Evolutionary conservation across 1,140 invertebrate genomes (phyloP), one percentile per base, ranked within the genome.

Genomic region (Drosophila chauvacae): DNA sequence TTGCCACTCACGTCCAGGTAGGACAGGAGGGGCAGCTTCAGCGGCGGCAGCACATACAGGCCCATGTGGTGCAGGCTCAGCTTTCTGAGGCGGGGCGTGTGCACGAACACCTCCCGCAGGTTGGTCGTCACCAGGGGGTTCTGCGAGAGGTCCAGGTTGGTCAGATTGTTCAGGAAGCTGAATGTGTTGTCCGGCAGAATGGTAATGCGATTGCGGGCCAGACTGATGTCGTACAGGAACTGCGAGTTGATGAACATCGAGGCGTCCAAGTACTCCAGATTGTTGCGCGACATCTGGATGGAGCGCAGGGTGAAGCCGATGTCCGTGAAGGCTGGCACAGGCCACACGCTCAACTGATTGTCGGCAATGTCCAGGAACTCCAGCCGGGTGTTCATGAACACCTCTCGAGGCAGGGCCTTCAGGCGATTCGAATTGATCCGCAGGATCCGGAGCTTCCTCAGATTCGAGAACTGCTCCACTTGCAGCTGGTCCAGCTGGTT

Each of bases 121-220:
- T 98, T 98, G 44, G 97, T 96, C 74, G 96, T 95, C 68, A 94
- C 93, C 2, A 97, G 91, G n/a, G 94, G 93, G 92, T 98, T 98
- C 57, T 94, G 95, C 39, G 96, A 96, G 3, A 98, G 93, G 92
- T 98, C 96, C 62, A 98, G 92, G 72, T 94, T 95, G 48, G 97
- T 94, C 30, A 98, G 93, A 72, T 95, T 95, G 23, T 95, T 95
- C 9, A 98, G 93, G 76, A 96, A 96, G 1, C 96, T 96, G 92
- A 98, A 98, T 3, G 97, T 97, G 90, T 97, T 97, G 91, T 98
- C 97, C 1, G 97, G 96, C 42, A 98, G 92, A 59, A 97, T 96
- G 1, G 96, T 96, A 28, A 98, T 94, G 81, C 95, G 95, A 93
- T 98, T 98, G 72, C 94, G 94, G 16, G 96, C 95, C 70, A 98